Conservation (phyloP, 2,888 invertebrate genomes). For the Limenitis camilla region DNA sequence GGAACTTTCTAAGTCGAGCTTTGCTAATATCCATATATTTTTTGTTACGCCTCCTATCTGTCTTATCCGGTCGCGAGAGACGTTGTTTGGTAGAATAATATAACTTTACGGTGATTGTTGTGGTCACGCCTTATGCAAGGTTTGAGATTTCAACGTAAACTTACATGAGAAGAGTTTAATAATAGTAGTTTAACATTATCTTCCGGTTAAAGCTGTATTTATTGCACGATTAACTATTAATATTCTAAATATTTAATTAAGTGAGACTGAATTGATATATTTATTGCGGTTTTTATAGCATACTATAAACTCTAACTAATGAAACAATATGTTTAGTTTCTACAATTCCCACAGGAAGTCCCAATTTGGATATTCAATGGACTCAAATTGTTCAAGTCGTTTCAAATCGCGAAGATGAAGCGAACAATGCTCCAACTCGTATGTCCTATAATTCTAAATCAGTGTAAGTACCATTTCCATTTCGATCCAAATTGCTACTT, state of each 20-base stretch:
- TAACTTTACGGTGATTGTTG: background rate
- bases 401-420: conserved; percentile 12
- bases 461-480: conserved; percentile 5
- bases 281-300: background rate
- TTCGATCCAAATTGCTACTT: conserved; percentile 48
- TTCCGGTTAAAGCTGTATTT: background rate
- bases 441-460: conserved; percentile 7
- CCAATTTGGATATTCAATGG: conserved; percentile 19
- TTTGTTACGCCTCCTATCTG: background rate
- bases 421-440: conserved; percentile 10
- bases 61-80: background rate
- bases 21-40: conserved; percentile 7
- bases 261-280: background rate
- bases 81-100: background rate
- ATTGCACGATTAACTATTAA: background rate
- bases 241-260: background rate
- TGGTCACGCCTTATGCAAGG: background rate
- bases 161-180: no score
- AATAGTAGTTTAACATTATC: no score
- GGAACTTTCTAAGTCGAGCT: conserved; percentile 15
- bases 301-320: background rate
- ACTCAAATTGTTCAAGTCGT: conserved; percentile 16
- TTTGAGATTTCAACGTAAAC: no score
- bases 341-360: conserved; percentile 15
- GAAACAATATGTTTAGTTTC: conserved; percentile 3